Conservation (phyloP, 1,140 invertebrate genomes). For the Diorhabda carinulata region DNA sequence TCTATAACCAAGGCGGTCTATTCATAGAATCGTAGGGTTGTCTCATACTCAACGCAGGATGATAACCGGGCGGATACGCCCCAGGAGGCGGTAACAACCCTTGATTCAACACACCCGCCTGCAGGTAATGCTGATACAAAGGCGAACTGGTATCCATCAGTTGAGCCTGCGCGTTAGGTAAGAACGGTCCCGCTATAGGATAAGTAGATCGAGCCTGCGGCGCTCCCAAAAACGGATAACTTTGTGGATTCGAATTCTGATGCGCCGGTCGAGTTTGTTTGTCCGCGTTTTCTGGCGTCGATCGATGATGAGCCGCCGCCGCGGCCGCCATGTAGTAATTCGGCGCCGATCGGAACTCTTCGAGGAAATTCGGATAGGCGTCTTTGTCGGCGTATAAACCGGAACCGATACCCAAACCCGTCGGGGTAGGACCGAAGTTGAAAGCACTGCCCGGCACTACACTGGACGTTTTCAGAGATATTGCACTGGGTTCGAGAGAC, state of each 20-base stretch:
- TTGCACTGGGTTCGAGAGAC: slow-evolving; percentile 53
- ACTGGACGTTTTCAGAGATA: slow-evolving; percentile 56
- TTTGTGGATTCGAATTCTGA: slow-evolving; percentile 16
- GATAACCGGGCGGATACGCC: slow-evolving; percentile 60
- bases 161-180: slow-evolving; percentile 44
- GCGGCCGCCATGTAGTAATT: slow-evolving; percentile 55
- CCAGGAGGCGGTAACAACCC: slow-evolving; percentile 52
- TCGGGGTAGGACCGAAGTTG: slow-evolving; percentile 61
- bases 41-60: slow-evolving; percentile 57
- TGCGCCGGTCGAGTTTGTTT: slow-evolving; percentile 50
- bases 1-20: slow-evolving; percentile 42
- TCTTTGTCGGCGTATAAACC: slow-evolving; percentile 57
- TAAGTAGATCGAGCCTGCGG: slow-evolving; percentile 52
- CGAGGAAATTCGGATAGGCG: slow-evolving; percentile 56
- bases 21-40: slow-evolving; percentile 65
- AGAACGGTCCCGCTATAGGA: slow-evolving; percentile 50
- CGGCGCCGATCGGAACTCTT: slow-evolving; percentile 57
- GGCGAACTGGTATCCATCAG: slow-evolving; percentile 56
- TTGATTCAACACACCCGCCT: slow-evolving; percentile 57
- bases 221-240: slow-evolving; percentile 52
- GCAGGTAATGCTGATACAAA: slow-evolving; percentile 65
- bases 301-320: slow-evolving; percentile 42
- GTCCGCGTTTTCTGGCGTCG: slow-evolving; percentile 36
- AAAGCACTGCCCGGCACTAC: slow-evolving; percentile 66
- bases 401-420: slow-evolving; percentile 45